A percentile compares a stretch with the other conserved stretches of the same genome.
Conservation (phyloP, 2,113 vertebrate species). For the Rhegmatorhina hoffmannsi region DNA sequence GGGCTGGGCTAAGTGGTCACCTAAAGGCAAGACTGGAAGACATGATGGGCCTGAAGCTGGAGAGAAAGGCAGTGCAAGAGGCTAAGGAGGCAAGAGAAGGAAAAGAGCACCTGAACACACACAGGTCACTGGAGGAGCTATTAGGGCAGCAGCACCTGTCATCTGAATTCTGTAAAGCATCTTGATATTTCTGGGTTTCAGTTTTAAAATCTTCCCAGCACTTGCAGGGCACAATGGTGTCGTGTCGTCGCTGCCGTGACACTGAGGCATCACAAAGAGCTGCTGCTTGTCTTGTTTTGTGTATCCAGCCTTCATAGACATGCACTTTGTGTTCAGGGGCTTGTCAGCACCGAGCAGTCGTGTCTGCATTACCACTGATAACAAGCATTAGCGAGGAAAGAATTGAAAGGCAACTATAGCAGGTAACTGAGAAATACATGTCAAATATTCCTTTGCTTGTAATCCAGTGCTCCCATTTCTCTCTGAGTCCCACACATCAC, state of each 20-base stretch:
- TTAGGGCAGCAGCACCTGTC: neutral
- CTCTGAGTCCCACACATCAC: neutral
- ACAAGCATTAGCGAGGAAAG: neutral
- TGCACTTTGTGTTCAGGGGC: neutral
- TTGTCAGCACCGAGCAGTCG: neutral
- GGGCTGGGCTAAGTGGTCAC: neutral
- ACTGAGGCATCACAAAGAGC: neutral
- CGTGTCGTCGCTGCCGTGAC: fast-evolving
- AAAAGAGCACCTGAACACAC: neutral
- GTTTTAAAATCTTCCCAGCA: neutral
- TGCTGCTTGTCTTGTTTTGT: neutral
- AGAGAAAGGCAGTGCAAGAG: neutral
- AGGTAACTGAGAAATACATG: neutral
- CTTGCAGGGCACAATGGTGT: neutral
- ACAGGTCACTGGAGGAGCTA: neutral
- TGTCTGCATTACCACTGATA: conserved; percentile 27
- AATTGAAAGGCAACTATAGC: neutral
- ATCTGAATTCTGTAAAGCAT: neutral
- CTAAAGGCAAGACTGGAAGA: neutral
- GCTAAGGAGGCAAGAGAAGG: neutral
- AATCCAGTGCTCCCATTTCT: neutral
- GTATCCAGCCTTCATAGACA: neutral
- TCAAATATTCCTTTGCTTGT: conserved; percentile 21
- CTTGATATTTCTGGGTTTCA: neutral
- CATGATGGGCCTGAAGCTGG: neutral